Conservation (phyloP, 2,113 vertebrate species). For the Lontra canadensis region DNA sequence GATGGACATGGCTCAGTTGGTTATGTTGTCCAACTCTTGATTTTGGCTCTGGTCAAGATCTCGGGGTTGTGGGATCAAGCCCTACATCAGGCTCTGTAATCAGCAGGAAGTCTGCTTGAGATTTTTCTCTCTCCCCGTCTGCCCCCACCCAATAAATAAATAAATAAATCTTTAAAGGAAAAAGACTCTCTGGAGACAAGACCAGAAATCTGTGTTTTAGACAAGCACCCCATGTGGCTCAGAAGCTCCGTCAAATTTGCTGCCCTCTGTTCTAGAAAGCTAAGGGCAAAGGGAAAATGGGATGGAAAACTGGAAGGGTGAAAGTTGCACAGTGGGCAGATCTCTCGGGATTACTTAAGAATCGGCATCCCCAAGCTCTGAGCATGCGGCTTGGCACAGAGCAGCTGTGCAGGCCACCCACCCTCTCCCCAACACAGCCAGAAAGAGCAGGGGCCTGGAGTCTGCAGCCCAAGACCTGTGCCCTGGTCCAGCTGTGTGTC, state of each 20-base stretch:
- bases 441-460: neutral
- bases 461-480: neutral
- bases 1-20: neutral
- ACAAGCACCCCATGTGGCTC: neutral
- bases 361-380: neutral
- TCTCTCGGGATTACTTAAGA: neutral
- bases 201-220: neutral
- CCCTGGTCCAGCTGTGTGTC: neutral
- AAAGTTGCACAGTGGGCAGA: neutral
- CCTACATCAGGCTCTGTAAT: neutral
- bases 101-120: neutral
- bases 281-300: neutral
- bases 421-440: neutral
- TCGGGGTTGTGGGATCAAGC: neutral
- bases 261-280: neutral
- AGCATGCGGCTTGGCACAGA: rapidly evolving
- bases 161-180: neutral
- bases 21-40: neutral
- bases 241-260: neutral
- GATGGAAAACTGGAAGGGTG: neutral
- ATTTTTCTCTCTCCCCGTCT: neutral
- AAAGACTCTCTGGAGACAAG: neutral
- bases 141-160: neutral
- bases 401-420: rapidly evolving
- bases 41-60: neutral